phyloP scores from a whole-genome alignment of 92 coral and sea anemone species.

The Paramuricea clavata region DNA sequence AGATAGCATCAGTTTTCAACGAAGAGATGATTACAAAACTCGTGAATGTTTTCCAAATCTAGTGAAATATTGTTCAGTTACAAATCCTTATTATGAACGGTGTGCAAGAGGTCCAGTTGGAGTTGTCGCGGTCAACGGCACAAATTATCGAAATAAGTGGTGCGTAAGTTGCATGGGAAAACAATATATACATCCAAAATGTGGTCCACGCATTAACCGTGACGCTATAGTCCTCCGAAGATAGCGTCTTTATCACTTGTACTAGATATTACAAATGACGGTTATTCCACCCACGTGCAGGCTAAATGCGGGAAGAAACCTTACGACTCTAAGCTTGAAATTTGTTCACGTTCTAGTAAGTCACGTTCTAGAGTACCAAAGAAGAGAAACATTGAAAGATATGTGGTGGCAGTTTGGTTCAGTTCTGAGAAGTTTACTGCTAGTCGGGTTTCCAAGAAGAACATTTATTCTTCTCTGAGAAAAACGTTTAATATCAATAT shows the following conservation, averaged over 20 bases:
- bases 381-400: neutral
- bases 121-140: neutral
- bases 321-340: neutral
- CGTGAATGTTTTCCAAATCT: conserved; percentile 6
- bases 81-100: neutral
- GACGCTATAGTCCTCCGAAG: neutral
- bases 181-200: neutral
- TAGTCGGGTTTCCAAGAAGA: conserved; percentile 19
- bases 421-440: neutral
- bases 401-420: neutral
- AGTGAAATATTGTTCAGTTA: neutral
- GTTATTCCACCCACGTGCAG: conserved; percentile 15
- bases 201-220: neutral
- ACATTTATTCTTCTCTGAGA: conserved; percentile 15
- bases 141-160: neutral
- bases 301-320: neutral
- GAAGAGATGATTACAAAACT: neutral
- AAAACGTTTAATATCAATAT: neutral
- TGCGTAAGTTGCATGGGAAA: neutral
- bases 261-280: neutral
- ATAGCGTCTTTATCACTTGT: neutral
- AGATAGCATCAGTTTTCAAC: neutral
- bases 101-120: conserved; percentile 3
- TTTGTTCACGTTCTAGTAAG: neutral
- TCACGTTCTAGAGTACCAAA: neutral